Conservation (phyloP, 1,140 invertebrate species). For the Heliconius melpomene region DNA sequence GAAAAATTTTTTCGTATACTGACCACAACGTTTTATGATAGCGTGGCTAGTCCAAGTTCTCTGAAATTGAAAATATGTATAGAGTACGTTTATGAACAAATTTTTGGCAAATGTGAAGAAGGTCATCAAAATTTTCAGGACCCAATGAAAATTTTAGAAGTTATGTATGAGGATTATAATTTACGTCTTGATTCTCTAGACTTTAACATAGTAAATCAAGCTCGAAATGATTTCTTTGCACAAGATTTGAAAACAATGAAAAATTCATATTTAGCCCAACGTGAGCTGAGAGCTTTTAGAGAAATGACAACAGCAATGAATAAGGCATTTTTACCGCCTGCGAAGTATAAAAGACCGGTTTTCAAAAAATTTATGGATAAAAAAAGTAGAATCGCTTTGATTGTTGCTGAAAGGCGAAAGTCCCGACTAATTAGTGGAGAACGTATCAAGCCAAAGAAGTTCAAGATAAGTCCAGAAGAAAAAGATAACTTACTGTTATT, state of each 20-base stretch:
- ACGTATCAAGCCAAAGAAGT: constrained; percentile 41
- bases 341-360: constrained; percentile 55
- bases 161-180: constrained; percentile 82
- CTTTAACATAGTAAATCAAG: constrained; percentile 81
- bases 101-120: constrained; percentile 82
- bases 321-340: constrained; percentile 81
- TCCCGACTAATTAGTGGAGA: constrained; percentile 53
- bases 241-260: constrained; percentile 82
- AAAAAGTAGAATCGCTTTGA: constrained; percentile 53
- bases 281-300: constrained; percentile 81
- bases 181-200: constrained; percentile 82
- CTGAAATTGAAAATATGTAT: constrained; percentile 83
- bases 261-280: constrained; percentile 82
- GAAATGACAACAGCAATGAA: constrained; percentile 80
- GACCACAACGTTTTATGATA: constrained; percentile 69
- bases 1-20: constrained; percentile 70
- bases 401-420: constrained; percentile 54
- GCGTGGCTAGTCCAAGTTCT: constrained; percentile 81
- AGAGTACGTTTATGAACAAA: constrained; percentile 84
- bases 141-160: constrained; percentile 84
- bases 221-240: constrained; percentile 82
- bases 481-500: constrained; percentile 71
- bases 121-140: constrained; percentile 78
- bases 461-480: constrained; percentile 69
- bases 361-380: constrained; percentile 59